A percentile compares a stretch with the other conserved stretches of the same genome.
Conservation (phyloP, 2,888 invertebrate genomes). For the Hydroisotoma schaefferi region DNA sequence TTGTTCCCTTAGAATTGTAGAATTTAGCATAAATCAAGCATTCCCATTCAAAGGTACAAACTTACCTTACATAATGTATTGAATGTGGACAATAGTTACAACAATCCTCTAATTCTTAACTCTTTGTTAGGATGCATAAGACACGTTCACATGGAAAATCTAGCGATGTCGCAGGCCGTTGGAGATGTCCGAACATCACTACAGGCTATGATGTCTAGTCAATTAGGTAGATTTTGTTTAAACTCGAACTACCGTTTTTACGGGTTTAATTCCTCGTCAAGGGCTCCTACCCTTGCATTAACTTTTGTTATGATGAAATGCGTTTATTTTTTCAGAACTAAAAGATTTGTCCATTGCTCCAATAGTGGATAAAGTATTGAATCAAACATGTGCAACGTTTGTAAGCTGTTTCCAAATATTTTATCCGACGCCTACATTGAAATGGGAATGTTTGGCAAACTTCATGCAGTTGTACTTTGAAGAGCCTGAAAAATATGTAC, state of each 20-base stretch:
- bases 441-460: slow-evolving; percentile 75
- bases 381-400: slow-evolving; percentile 86
- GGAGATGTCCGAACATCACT: slow-evolving; percentile 46
- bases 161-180: slow-evolving; percentile 47
- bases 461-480: slow-evolving; percentile 45
- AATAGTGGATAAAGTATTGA: slow-evolving; percentile 62
- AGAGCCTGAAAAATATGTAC: slow-evolving; percentile 40
- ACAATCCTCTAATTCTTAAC: neutral
- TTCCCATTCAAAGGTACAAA: slow-evolving; percentile 47
- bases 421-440: slow-evolving; percentile 86
- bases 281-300: too few relatives aligned
- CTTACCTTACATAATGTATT: neutral
- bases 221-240: slow-evolving; percentile 25
- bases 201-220: slow-evolving; percentile 43
- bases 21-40: slow-evolving; percentile 47
- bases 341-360: slow-evolving; percentile 19
- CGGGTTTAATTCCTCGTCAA: too few relatives aligned
- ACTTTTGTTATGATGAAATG: neutral
- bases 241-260: too few relatives aligned
- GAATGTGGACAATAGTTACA: neutral
- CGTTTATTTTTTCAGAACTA: slow-evolving; percentile 9
- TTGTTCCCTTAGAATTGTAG: slow-evolving; percentile 43
- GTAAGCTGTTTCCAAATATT: slow-evolving; percentile 92
- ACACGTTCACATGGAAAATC: slow-evolving; percentile 45
- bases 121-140: slow-evolving; percentile 38